Evolutionary conservation across 1,140 invertebrate genomes (phyloP), one percentile per base, ranked within the genome.

Genomic region (Halyomorpha halys): DNA sequence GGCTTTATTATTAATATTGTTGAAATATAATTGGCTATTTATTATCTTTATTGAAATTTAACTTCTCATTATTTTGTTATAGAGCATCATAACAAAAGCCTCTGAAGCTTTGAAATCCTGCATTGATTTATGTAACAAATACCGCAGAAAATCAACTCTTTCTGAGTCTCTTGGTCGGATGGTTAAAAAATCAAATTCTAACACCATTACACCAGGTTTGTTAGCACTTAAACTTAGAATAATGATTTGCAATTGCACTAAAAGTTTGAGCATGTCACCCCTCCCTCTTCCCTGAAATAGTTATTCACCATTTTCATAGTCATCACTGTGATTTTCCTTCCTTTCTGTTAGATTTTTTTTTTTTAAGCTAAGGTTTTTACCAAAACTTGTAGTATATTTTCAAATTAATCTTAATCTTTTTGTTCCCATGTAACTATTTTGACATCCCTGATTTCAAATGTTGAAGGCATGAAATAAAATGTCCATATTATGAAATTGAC

Each of bases 101-200:
- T 81, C 83, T 0, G 79, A 83, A 30, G 80, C 84, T 18, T 74
- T 94, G 25, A 90, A 89, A 74, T 76, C 81, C 44, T 87, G 87
- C 47, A 80, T 91, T 44, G 76, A 79, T n/a, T 82, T 95, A 0
- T 94, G 91, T 70, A 83, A 86, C 65, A 77, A 80, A 56, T 82
- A 83, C 68, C 78, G 90, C 27, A 82, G 83, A 67, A 87, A 87
- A 70, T 83, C 76, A 45, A 85, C 86, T 0, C 75, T 94, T 54
- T 81, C 86, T 0, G 85, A 91, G 69, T 86, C 86, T 8, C 76
- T 94, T 34, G 88, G 87, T 16, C 87, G 88, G 72, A 89, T 91
- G 68, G 85, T 93, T 3, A 87, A 83, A 71, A 85, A 82, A 30
- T 34, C 21, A 56, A 47, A 18, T 44, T 39, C 0, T n/a, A 21